These are phyloP conservation scores for Coturnix japonica DNA, from an alignment of 2,113 vertebrate genomes.

Conservation along the genomic window DNA sequence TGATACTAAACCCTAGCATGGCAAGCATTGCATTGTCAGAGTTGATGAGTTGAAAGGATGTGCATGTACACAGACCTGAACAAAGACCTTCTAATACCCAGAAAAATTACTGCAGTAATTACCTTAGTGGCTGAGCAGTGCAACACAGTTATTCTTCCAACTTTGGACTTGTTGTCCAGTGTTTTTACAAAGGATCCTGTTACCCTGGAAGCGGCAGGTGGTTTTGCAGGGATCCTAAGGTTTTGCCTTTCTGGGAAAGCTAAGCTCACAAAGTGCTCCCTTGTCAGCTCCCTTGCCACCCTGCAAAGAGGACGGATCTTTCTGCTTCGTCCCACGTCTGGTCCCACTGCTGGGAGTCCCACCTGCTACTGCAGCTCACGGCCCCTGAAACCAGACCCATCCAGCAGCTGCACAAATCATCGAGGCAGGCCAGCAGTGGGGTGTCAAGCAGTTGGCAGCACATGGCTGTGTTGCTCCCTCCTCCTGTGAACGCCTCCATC, in stretches of 20 bases:
- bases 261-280: constrained; percentile 44
- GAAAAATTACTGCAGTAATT: neutral
- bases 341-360: constrained; percentile 34
- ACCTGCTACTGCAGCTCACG: constrained; percentile 72
- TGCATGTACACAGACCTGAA: neutral
- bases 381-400: constrained; percentile 62
- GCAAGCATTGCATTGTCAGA: neutral
- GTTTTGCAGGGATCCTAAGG: neutral
- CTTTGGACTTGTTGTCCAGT: neutral
- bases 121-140: neutral
- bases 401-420: constrained; percentile 65
- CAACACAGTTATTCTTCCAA: neutral
- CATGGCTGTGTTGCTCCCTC: neutral
- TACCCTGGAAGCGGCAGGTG: constrained; percentile 31
- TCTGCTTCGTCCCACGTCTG: neutral
- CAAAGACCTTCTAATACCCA: neutral
- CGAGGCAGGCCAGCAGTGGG: neutral
- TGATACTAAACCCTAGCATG: constrained; percentile 8
- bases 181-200: constrained; percentile 7
- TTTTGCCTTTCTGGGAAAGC: neutral
- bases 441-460: constrained; percentile 42
- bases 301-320: constrained; percentile 3
- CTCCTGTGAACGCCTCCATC: neutral
- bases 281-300: neutral
- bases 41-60: constrained; percentile 22